phyloP scores from a whole-genome alignment of 2,113 vertebrate species.

The Ahaetulla prasina region DNA sequence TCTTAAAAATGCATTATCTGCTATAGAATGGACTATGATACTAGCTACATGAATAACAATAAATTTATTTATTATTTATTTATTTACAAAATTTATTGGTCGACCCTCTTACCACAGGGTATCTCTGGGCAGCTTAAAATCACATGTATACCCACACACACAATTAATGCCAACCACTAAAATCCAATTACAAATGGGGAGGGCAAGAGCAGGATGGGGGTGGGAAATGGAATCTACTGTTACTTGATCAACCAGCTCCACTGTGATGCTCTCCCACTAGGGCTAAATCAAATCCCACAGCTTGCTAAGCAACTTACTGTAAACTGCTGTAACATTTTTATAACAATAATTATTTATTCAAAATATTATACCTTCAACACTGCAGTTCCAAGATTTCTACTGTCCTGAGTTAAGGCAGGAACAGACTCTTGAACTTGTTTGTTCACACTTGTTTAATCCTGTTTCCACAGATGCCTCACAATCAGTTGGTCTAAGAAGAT shows the following conservation, averaged over 20 bases:
- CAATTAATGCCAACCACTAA: background rate
- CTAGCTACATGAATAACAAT: constrained; percentile 49
- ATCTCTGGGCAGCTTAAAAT: background rate
- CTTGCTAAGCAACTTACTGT: constrained; percentile 18
- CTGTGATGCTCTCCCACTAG: background rate
- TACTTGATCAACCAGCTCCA: background rate
- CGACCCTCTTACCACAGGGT: background rate
- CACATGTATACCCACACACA: background rate
- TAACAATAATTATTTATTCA: constrained; percentile 55
- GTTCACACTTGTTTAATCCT: constrained; percentile 81
- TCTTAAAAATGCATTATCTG: constrained; percentile 42
- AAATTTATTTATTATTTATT: background rate
- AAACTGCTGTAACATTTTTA: constrained; percentile 10
- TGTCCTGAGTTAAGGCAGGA: constrained; percentile 58
- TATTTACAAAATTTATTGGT: background rate
- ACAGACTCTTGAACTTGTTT: constrained; percentile 77
- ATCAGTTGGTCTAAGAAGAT: constrained; percentile 71
- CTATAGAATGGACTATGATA: constrained; percentile 41
- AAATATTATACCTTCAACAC: constrained; percentile 50
- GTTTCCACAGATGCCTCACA: constrained; percentile 62
- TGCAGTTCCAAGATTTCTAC: constrained; percentile 56
- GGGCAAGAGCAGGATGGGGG: background rate
- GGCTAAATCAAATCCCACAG: constrained; percentile 22
- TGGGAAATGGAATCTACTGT: background rate
- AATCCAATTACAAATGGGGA: background rate